Conservation (phyloP, 2,113 vertebrate genomes). For the Budorcas taxicolor region DNA sequence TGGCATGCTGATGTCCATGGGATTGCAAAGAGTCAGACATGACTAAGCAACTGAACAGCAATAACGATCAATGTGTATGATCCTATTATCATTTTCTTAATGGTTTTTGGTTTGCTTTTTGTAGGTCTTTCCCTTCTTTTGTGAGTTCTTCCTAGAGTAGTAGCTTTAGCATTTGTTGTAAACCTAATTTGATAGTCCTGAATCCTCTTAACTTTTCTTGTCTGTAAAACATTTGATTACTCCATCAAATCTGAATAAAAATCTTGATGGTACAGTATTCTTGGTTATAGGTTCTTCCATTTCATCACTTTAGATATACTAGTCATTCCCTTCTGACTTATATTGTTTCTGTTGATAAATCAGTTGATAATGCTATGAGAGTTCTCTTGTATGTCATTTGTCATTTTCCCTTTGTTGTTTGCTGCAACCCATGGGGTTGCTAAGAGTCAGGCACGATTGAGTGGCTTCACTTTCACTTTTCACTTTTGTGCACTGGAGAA, state of each 20-base stretch:
- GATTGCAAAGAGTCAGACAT: fast-evolving
- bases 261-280: neutral
- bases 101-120: neutral
- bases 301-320: neutral
- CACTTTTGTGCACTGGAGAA: no score
- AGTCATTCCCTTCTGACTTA: neutral
- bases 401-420: neutral
- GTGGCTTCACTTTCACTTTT: no score
- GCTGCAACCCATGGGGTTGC: no score
- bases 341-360: neutral
- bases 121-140: neutral
- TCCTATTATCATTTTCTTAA: neutral
- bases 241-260: neutral
- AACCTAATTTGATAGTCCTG: neutral
- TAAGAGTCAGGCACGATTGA: no score
- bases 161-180: neutral
- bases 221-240: neutral
- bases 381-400: neutral
- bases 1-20: neutral
- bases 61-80: neutral
- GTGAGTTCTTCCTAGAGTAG: neutral
- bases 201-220: neutral
- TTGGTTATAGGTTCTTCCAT: neutral
- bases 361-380: neutral
- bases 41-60: neutral